Evolutionary conservation across 2,888 invertebrate genomes (phyloP), one percentile per base, ranked within the genome.

Genomic region (Deilephila elpenor): DNA sequence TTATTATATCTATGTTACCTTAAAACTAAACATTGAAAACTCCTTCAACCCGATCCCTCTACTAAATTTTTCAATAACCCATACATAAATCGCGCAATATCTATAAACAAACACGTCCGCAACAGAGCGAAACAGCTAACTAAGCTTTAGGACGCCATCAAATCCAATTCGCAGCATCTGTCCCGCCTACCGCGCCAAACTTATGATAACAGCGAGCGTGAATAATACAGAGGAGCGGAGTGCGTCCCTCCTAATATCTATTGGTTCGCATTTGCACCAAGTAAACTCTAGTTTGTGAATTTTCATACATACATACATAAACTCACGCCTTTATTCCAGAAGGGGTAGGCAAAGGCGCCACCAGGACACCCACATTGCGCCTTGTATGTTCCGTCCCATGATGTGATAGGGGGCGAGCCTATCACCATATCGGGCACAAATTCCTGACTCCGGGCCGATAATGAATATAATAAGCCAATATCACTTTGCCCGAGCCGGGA

Each of bases 121-220:
- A 64, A 51, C 44, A 17, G 67, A 25, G 56, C 25, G n/a, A 56
- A 59, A 44, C 37, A 60, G 29, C 37, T 71, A 71, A 51, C 44
- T 19, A 61, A 44, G 60, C 61, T 71, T 73, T 67, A 73, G 53
- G 51, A 5, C 17, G 51, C 25, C 67, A 67, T 44, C 67, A 67
- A 73, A 73, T 67, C 56, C 64, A 59, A 59, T 56, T n/a, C 56
- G n/a, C 61, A 67, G 72, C 67, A 62, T 62, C 62, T 62, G 62
- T 62, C 74, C 72, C 70, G 20, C 44, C 64, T 37, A 51, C 75
- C 61, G 67, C 70, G 81, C 77, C 73, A 78, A 81, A 82, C 80
- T 84, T 81, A 84, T 80, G 83, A 78, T 80, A 83, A 83, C 83
- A 79, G 61, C 60, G 62, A 74, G 71, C 75, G 73, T 84, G 84